Percentiles rank a stretch among this genome's conserved stretches.
These are phyloP conservation scores for Ornithoptera alexandrae DNA, from an alignment of 2,888 invertebrate genomes.

Conservation along the genomic window DNA sequence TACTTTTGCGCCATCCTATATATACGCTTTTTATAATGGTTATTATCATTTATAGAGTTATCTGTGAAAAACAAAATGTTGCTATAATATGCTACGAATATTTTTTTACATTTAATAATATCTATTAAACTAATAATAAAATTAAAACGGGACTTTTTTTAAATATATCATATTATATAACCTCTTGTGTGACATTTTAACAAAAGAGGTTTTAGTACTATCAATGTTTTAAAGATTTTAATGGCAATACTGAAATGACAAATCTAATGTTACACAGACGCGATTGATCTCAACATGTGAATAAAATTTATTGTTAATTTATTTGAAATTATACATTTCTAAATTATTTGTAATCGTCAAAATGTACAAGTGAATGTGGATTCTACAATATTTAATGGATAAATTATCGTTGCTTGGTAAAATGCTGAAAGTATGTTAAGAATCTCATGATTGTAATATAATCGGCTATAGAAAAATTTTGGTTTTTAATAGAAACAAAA, in stretches of 20 bases:
- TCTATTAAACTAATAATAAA: too few species aligned
- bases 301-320: slow-evolving; percentile 7
- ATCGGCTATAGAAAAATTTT: not conserved
- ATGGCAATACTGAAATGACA: not conserved
- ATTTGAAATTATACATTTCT: not conserved
- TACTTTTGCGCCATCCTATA: too few species aligned
- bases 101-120: too few species aligned
- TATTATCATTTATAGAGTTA: too few species aligned
- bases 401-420: not conserved
- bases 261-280: not conserved
- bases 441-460: not conserved
- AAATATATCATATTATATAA: not conserved
- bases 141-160: too few species aligned
- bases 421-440: not conserved
- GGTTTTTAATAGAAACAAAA: not conserved
- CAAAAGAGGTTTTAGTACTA: not conserved
- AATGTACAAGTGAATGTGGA: not conserved
- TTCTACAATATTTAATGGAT: not conserved
- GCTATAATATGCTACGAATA: too few species aligned
- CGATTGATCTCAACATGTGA: slow-evolving; percentile 4
- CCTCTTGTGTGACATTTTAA: not conserved
- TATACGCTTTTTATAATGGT: too few species aligned
- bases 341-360: slow-evolving; percentile 11
- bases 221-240: not conserved
- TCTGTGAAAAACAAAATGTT: too few species aligned